Percentiles rank a stretch among this genome's conserved stretches.
phyloP scores from a whole-genome alignment of 1,140 invertebrate genomes.

The Euwallacea fornicatus region DNA sequence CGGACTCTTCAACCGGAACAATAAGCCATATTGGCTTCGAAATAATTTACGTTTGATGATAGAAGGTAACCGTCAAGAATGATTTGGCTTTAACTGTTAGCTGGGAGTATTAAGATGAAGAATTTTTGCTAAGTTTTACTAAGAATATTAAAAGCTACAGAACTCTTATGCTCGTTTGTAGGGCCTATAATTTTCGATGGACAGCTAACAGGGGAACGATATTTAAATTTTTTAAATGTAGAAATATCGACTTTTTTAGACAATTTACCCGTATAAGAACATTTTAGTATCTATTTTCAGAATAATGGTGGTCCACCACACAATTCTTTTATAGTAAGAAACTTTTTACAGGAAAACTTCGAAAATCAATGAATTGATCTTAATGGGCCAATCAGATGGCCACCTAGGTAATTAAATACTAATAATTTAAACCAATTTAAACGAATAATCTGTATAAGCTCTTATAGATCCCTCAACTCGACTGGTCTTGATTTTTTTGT shows the following conservation, averaged over 20 bases:
- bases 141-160: too few relatives aligned
- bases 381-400: too few relatives aligned
- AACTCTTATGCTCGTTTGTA: too few relatives aligned
- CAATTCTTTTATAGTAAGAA: not conserved
- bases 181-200: not conserved
- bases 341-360: not conserved
- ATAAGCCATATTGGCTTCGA: not conserved
- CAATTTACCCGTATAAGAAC: not conserved
- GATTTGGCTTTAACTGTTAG: too few relatives aligned
- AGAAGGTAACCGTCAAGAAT: too few relatives aligned
- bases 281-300: too few relatives aligned
- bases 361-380: not conserved
- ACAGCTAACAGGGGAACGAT: too few relatives aligned
- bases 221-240: not conserved
- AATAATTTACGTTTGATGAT: too few relatives aligned
- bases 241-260: not conserved
- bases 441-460: too few relatives aligned
- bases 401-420: not conserved
- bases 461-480: too few relatives aligned
- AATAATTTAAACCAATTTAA: slow-evolving; percentile 5
- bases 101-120: too few relatives aligned
- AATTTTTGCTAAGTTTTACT: not conserved
- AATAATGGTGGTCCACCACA: too few relatives aligned
- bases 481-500: not conserved
- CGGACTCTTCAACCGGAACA: not conserved